Conservation (phyloP, 2,888 invertebrate species). For the Philereme vetulata region DNA sequence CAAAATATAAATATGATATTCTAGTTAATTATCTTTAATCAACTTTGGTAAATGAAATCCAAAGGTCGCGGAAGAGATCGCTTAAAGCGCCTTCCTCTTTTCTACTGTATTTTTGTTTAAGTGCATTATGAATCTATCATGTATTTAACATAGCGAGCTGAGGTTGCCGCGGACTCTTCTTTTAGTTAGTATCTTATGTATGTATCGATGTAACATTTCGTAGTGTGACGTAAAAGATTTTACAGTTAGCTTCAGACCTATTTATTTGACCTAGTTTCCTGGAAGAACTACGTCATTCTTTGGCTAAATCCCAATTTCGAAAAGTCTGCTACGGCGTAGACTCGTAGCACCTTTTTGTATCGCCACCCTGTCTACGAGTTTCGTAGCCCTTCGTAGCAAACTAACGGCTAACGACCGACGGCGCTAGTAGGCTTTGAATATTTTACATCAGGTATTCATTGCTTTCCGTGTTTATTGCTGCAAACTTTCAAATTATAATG, state of each 20-base stretch:
- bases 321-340: slow-evolving; percentile 48
- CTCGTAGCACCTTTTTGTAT: slow-evolving; percentile 31
- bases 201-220: slow-evolving; percentile 34
- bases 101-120: too few relatives aligned
- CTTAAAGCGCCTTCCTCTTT: too few relatives aligned
- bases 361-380: slow-evolving; percentile 37
- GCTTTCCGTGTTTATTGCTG: slow-evolving; percentile 2
- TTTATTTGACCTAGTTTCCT: slow-evolving; percentile 72
- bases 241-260: slow-evolving; percentile 43
- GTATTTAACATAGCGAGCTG: too few relatives aligned
- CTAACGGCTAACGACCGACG: slow-evolving; percentile 7
- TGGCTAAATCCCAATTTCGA: slow-evolving; percentile 71
- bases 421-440: slow-evolving; percentile 11
- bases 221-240: slow-evolving; percentile 44
- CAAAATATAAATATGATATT: too few relatives aligned
- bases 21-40: too few relatives aligned
- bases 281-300: slow-evolving; percentile 63
- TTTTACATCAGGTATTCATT: slow-evolving; percentile 5
- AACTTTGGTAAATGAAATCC: too few relatives aligned
- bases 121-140: too few relatives aligned
- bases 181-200: not conserved
- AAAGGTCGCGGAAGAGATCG: too few relatives aligned
- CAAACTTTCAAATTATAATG: not conserved
- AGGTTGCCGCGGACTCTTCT: not conserved
- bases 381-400: slow-evolving; percentile 36